phyloP scores from a whole-genome alignment of 1,140 invertebrate species.

The Sesamia nonagrioides region DNA sequence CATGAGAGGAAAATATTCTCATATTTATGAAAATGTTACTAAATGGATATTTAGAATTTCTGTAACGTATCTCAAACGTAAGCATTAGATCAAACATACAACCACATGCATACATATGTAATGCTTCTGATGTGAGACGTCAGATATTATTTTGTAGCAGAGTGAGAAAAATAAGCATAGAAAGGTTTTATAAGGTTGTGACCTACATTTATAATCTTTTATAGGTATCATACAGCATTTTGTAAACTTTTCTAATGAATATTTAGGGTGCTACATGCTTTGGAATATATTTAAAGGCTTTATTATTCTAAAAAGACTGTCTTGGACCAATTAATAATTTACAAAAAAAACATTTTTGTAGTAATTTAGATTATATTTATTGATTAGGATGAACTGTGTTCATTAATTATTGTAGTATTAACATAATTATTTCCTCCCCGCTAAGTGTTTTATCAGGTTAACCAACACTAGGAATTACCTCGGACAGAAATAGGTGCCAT shows the following conservation, averaged over 20 bases:
- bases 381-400: constrained; percentile 22
- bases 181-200: constrained; percentile 34
- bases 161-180: not conserved
- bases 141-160: too few species aligned
- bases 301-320: constrained; percentile 44
- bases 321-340: constrained; percentile 47
- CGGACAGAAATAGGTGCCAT: constrained; percentile 31
- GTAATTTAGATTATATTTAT: constrained; percentile 21
- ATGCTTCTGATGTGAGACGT: too few species aligned
- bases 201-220: constrained; percentile 24
- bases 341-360: constrained; percentile 23
- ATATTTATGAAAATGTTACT: constrained; percentile 5
- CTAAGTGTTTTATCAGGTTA: not conserved
- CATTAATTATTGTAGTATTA: constrained; percentile 11
- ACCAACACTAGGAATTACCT: constrained; percentile 22
- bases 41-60: constrained; percentile 18
- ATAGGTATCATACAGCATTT: not conserved
- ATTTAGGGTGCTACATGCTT: constrained; percentile 31
- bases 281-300: constrained; percentile 15
- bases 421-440: not conserved
- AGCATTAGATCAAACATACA: too few species aligned
- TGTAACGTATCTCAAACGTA: too few species aligned
- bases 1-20: not conserved
- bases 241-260: not conserved
- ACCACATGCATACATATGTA: too few species aligned